Base-by-base conservation (phyloP, 2,888 invertebrate genomes). In the Tenthredo amoena region DNA sequence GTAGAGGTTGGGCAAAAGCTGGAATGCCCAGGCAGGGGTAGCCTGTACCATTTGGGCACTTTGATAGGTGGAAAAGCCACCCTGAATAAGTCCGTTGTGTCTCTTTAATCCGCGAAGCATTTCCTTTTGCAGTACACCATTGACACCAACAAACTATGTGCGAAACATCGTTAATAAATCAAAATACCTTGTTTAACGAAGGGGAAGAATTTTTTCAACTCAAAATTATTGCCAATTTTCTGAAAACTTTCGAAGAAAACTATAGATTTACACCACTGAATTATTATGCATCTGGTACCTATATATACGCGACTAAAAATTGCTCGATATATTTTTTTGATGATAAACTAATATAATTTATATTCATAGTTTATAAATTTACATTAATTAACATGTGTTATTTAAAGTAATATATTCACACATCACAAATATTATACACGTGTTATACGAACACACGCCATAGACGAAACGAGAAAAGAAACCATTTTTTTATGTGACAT, bases 1-100 rank as follows among this genome's bases (percentile, higher is more conserved):
- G 94, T 97, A 97, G 93, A 97, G 95, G 92, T 97, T 96, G 90
- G 97, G 97, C 93, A 97, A 96, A 90, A 97, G 96, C 95, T 97
- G 97, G 94, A 96, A 97, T 93, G 97, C 97, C 97, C 97, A 97
- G 87, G 96, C 95, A 91, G 96, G 95, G 81, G 94, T 93, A 72
- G 90, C 91, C 87, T 90, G 92, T 91, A 92, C 89, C 93, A 92
- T 89, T 93, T 92, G 89, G 92, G 87, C 86, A 85, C 86, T 87
- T 84, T 89, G 89, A 86, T 87, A 87, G 77, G 86, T 86, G 82
- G 88, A 86, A 65, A 83, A 83, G 47, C 83, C 83, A 83, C 83
- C 71, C 83, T 83, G 83, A 65, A 71, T 50, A 86, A 88, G 86
- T 84, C 89, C 86, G 77, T 89, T 91, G 88, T 88, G 91, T 88